Conservation (phyloP, 1,140 invertebrate species). For the Camponotus vicinus region DNA sequence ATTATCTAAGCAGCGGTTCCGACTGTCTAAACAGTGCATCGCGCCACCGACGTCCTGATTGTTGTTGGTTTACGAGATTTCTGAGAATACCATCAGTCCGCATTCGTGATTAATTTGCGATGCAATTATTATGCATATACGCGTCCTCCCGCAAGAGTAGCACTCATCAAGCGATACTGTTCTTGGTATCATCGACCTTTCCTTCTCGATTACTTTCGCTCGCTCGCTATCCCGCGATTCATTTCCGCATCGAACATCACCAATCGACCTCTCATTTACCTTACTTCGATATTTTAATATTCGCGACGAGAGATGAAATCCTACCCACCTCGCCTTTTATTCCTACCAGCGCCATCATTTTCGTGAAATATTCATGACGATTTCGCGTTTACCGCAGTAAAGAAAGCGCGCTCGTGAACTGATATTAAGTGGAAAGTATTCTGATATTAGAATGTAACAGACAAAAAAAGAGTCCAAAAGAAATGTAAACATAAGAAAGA, state of each 20-base stretch:
- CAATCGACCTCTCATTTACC: constrained; percentile 68
- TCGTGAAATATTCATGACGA: constrained; percentile 77
- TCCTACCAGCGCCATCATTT: constrained; percentile 48
- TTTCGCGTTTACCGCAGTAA: constrained; percentile 54
- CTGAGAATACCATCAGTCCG: constrained; percentile 2
- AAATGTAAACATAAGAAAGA: not conserved
- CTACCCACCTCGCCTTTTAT: constrained; percentile 37
- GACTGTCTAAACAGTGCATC: constrained; percentile 42
- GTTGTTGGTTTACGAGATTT: constrained; percentile 43
- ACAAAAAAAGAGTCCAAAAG: not conserved
- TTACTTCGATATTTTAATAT: constrained; percentile 80
- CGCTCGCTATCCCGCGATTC: constrained; percentile 8
- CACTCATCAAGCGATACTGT: not conserved
- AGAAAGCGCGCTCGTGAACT: constrained; percentile 35
- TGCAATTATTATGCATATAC: constrained; percentile 16
- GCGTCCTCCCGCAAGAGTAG: not conserved
- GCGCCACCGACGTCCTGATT: not conserved
- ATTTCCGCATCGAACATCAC: constrained; percentile 47
- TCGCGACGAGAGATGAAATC: constrained; percentile 72
- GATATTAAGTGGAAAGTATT: constrained; percentile 46
- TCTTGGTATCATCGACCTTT: not conserved
- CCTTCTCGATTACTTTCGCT: constrained; percentile 21
- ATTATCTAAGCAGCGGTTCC: constrained; percentile 62
- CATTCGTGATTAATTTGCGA: constrained; percentile 16
- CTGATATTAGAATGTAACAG: not conserved